A percentile compares a stretch with the other conserved stretches of the same genome.
Evolutionary conservation across 2,888 invertebrate species (phyloP).

Genomic region (Phengaris arion): DNA sequence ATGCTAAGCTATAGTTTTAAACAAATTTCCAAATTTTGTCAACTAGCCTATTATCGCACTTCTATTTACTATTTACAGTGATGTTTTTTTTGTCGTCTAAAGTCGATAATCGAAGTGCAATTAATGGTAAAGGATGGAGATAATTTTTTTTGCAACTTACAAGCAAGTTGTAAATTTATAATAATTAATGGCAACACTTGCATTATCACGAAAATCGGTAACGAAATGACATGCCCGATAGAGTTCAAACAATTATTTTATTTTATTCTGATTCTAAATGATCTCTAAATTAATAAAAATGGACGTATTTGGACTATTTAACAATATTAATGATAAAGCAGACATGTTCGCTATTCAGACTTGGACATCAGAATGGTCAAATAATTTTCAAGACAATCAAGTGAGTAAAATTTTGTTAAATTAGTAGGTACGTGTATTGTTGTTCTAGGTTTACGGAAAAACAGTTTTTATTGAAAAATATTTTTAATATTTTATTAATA

Average conservation of each 20-base stretch:
- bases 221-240: background rate
- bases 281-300: conserved; percentile 48
- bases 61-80: too few species aligned
- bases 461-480: conserved; percentile 10
- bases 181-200: background rate
- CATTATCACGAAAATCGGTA: conserved; percentile 1
- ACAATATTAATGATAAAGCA: conserved; percentile 68
- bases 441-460: conserved; percentile 31
- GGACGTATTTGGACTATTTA: conserved; percentile 72
- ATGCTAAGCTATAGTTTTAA: too few species aligned
- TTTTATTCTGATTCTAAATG: background rate
- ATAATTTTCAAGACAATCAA: conserved; percentile 74
- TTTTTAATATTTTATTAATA: background rate
- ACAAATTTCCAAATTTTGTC: too few species aligned
- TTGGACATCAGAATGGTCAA: conserved; percentile 73
- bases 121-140: too few species aligned
- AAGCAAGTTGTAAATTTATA: too few species aligned
- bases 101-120: too few species aligned
- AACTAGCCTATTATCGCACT: too few species aligned
- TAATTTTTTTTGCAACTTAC: too few species aligned
- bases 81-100: too few species aligned
- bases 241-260: background rate
- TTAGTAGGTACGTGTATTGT: conserved; percentile 35
- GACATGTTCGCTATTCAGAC: conserved; percentile 74
- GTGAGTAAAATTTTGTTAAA: conserved; percentile 52